Percentiles rank a stretch among this genome's conserved stretches.
These are phyloP conservation scores for Enteromius radiatus DNA, from an alignment of 2,797 vertebrate genomes.

Conservation along the genomic window DNA sequence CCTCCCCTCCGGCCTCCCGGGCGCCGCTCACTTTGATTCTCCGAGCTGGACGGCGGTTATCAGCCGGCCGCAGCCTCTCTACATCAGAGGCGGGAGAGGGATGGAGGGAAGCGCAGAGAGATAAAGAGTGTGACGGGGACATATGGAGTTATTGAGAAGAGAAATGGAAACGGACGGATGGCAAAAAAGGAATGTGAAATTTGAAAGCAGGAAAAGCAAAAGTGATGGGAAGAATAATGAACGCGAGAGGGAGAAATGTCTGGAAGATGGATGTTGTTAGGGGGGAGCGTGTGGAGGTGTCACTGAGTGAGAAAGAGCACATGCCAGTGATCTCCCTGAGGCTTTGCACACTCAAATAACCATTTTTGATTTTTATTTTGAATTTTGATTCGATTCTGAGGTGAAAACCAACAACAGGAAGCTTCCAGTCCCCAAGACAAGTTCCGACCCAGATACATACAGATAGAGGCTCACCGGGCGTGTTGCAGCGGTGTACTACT, in stretches of 20 bases:
- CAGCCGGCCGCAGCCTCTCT: slow-evolving; percentile 57
- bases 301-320: slow-evolving; percentile 9
- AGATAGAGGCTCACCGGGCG: neutral
- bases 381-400: slow-evolving; percentile 31
- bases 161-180: slow-evolving; percentile 9
- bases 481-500: neutral
- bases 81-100: slow-evolving; percentile 35
- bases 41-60: slow-evolving; percentile 60
- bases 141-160: slow-evolving; percentile 12
- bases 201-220: slow-evolving; percentile 17
- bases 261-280: slow-evolving; percentile 33
- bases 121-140: slow-evolving; percentile 18
- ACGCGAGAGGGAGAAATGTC: slow-evolving; percentile 31
- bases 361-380: neutral
- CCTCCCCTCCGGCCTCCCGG: slow-evolving; percentile 51
- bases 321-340: neutral
- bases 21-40: slow-evolving; percentile 52
- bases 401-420: slow-evolving; percentile 23
- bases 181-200: slow-evolving; percentile 19
- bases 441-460: slow-evolving; percentile 54
- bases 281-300: slow-evolving; percentile 8
- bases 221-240: slow-evolving; percentile 29
- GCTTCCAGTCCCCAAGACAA: slow-evolving; percentile 40
- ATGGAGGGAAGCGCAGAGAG: slow-evolving; percentile 13
- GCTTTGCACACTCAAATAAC: slow-evolving; percentile 5